Percentiles rank a stretch among this genome's conserved stretches.
These are phyloP conservation scores for Onchidella celtica DNA, from an alignment of 2,888 invertebrate species.

Conservation along the genomic window DNA sequence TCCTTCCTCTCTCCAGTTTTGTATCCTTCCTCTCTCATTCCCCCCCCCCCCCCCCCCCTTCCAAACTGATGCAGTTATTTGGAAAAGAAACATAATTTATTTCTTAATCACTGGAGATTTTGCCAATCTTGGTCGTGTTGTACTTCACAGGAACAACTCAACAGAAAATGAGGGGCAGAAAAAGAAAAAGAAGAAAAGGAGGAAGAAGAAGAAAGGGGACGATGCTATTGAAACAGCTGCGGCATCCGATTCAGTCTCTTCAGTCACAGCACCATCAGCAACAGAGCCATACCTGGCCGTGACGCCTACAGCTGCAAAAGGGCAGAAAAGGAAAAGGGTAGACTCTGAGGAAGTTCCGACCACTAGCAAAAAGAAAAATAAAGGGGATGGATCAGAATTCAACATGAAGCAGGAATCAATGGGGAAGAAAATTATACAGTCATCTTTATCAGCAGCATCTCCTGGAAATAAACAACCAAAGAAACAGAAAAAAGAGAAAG, in stretches of 20 bases:
- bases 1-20: too few relatives aligned
- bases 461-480: neutral
- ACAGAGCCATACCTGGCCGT: neutral
- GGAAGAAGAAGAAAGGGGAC: neutral
- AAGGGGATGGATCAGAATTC: too few relatives aligned
- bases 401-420: too few relatives aligned
- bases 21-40: too few relatives aligned
- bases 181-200: slow-evolving; percentile 1
- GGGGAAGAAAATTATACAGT: too few relatives aligned
- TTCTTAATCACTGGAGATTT: too few relatives aligned
- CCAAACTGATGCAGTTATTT: too few relatives aligned
- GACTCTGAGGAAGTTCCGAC: neutral
- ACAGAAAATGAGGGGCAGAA: neutral
- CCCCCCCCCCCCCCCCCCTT: too few relatives aligned
- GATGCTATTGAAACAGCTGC: neutral
- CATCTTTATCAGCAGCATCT: too few relatives aligned
- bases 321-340: slow-evolving; percentile 11
- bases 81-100: too few relatives aligned
- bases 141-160: too few relatives aligned
- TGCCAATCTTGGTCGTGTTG: too few relatives aligned
- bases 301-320: neutral
- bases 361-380: slow-evolving; percentile 12
- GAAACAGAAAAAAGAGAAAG: neutral
- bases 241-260: neutral
- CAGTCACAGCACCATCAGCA: neutral